Evolutionary conservation across 2,888 invertebrate genomes (phyloP).

Genomic region (Apomyelois bistriatella): DNA sequence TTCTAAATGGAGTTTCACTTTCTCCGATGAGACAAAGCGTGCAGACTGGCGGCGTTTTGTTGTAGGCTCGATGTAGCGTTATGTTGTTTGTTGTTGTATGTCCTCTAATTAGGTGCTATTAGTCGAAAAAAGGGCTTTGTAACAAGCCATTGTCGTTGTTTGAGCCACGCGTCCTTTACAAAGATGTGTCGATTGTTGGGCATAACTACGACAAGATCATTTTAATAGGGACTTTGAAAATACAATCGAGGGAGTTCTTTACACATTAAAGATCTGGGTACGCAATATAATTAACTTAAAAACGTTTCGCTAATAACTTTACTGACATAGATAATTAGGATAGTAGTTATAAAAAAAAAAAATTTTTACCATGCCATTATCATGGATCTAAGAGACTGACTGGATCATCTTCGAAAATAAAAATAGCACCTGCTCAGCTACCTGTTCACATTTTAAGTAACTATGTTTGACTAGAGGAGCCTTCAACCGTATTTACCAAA

Average conservation of each 20-base stretch:
- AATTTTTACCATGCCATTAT: no score
- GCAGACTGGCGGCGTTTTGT: constrained; percentile 22
- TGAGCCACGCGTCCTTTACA: constrained; percentile 6
- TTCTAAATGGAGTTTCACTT: constrained; percentile 3
- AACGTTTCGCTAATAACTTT: no score
- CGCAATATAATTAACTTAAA: no score
- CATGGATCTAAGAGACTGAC: no score
- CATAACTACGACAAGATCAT: no score
- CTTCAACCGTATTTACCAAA: constrained; percentile 10
- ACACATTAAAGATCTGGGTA: not conserved
- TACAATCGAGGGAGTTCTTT: not conserved
- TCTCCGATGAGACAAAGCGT: constrained; percentile 4
- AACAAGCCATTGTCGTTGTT: constrained; percentile 8
- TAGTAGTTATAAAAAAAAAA: no score
- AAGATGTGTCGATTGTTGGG: not conserved
- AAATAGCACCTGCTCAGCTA: not conserved
- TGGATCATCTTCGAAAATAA: no score
- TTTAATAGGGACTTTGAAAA: not conserved
- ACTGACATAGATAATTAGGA: no score
- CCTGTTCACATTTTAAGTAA: constrained; percentile 1
- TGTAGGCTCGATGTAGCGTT: constrained; percentile 47
- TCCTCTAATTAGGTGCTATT: constrained; percentile 54
- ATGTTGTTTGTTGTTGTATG: constrained; percentile 51
- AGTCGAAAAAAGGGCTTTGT: constrained; percentile 39
- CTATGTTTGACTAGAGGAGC: not conserved